phyloP scores from a whole-genome alignment of 2,888 invertebrate genomes.

The Boloria euphrosyne region DNA sequence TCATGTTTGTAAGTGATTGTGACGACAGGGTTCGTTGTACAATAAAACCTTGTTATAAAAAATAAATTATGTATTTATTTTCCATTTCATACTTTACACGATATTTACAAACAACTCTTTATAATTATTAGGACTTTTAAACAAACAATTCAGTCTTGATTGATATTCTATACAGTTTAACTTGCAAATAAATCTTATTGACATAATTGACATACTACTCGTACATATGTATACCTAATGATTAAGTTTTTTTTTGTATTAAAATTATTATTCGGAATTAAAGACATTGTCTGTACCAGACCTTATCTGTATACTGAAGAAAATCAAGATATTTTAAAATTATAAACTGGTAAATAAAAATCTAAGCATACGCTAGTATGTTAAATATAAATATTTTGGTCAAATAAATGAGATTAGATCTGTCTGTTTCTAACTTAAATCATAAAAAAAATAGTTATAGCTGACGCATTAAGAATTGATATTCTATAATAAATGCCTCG shows the following conservation, averaged over 20 bases:
- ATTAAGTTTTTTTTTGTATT: too few relatives aligned
- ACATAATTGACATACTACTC: conserved; percentile 45
- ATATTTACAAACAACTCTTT: conserved; percentile 64
- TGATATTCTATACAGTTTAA: conserved; percentile 73
- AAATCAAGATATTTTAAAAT: too few relatives aligned
- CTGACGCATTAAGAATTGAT: background rate
- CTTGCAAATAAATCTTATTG: conserved; percentile 43
- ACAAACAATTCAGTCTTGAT: conserved; percentile 77
- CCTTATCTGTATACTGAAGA: too few relatives aligned
- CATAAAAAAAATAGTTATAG: background rate
- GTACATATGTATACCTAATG: background rate
- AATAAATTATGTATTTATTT: conserved; percentile 75
- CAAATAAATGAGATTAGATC: too few relatives aligned
- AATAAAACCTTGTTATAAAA: conserved; percentile 52
- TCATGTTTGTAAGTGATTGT: conserved; percentile 36
- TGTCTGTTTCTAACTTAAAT: too few relatives aligned
- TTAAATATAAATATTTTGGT: too few relatives aligned
- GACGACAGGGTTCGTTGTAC: conserved; percentile 30
- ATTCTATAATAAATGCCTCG: conserved; percentile 7
- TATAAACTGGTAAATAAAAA: too few relatives aligned
- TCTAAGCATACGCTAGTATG: too few relatives aligned
- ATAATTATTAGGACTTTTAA: conserved; percentile 63
- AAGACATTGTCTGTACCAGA: too few relatives aligned
- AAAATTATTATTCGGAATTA: too few relatives aligned
- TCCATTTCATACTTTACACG: conserved; percentile 67